Evolutionary conservation across 2,888 invertebrate genomes (phyloP).

Genomic region (Automeris io): DNA sequence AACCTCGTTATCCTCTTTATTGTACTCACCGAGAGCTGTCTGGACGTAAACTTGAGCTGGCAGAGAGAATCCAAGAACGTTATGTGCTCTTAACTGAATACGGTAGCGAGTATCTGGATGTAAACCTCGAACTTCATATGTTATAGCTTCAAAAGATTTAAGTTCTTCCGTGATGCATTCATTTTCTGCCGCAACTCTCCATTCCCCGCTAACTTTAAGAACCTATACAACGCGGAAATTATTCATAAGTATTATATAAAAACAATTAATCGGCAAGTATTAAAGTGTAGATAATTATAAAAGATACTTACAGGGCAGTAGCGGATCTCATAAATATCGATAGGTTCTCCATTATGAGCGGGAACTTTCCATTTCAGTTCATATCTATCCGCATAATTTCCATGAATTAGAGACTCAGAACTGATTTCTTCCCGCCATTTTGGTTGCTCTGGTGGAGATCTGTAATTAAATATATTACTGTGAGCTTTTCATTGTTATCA

Average conservation of each 20-base stretch:
- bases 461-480: conserved; percentile 15
- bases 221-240: conserved; percentile 60
- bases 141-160: conserved; percentile 79
- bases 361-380: conserved; percentile 91
- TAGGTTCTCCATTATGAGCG: conserved; percentile 92
- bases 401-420: conserved; percentile 62
- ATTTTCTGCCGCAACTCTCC: conserved; percentile 74
- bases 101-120: conserved; percentile 88
- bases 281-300: background rate
- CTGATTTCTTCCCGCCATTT: conserved; percentile 66
- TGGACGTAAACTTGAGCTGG: conserved; percentile 87
- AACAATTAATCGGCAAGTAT: background rate
- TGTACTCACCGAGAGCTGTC: conserved; percentile 91
- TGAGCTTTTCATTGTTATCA: background rate
- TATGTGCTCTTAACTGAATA: conserved; percentile 90
- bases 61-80: conserved; percentile 88
- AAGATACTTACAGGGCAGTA: conserved; percentile 83
- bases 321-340: conserved; percentile 87
- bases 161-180: conserved; percentile 79
- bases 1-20: conserved; percentile 65
- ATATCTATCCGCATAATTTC: conserved; percentile 84
- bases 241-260: conserved; percentile 4
- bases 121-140: conserved; percentile 82
- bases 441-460: conserved; percentile 84
- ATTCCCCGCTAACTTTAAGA: conserved; percentile 80